phyloP scores from a whole-genome alignment of 35 echinoderm and acorn worm genomes.

The Chiridota heheva region DNA sequence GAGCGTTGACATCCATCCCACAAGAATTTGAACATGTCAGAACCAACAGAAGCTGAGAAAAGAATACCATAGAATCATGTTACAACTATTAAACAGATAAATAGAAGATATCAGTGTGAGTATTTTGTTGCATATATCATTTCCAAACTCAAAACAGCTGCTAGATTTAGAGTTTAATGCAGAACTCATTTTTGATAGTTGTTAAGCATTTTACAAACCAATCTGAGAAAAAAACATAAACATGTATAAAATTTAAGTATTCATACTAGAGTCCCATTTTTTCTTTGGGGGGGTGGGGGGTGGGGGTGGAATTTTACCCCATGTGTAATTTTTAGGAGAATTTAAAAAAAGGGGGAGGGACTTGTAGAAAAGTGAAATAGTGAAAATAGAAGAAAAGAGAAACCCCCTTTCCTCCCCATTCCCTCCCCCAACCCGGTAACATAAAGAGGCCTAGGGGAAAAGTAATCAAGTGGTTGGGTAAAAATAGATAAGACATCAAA shows the following conservation, averaged over 20 bases:
- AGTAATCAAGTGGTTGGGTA: too few species aligned
- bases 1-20: conserved; percentile 58
- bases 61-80: not conserved
- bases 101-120: not conserved
- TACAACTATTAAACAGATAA: not conserved
- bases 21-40: conserved; percentile 77
- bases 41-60: conserved; percentile 67
- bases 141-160: not conserved
- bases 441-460: too few species aligned
- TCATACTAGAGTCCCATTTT: too few species aligned
- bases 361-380: too few species aligned
- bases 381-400: too few species aligned
- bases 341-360: too few species aligned
- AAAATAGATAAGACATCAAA: too few species aligned
- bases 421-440: too few species aligned
- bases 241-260: not conserved
- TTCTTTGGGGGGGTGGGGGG: too few species aligned
- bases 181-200: not conserved
- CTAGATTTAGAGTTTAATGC: not conserved
- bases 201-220: not conserved
- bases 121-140: not conserved
- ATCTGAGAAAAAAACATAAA: not conserved
- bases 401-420: too few species aligned
- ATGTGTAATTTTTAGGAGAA: too few species aligned
- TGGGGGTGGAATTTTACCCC: too few species aligned